Evolutionary conservation across 2,888 invertebrate genomes (phyloP).

Genomic region (Drosophila gaucha): DNA sequence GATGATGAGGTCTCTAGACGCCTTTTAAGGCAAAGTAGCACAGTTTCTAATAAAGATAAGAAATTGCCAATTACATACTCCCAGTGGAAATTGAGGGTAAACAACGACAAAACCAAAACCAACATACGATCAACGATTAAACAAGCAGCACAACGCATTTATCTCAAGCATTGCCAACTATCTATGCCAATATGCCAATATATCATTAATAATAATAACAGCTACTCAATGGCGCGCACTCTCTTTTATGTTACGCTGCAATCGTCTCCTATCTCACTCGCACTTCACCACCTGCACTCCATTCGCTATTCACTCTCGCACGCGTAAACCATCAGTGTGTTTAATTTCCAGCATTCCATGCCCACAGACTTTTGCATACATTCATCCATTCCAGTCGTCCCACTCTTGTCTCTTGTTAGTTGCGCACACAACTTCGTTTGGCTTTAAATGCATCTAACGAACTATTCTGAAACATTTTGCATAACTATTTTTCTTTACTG

Average conservation of each 20-base stretch:
- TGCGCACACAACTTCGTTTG: conserved; percentile 28
- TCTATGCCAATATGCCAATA: conserved; percentile 8
- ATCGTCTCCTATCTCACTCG: conserved; percentile 14
- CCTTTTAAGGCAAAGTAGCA: conserved; percentile 84
- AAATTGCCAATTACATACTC: conserved; percentile 87
- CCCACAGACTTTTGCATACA: not conserved
- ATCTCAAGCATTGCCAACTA: conserved; percentile 20
- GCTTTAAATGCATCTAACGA: conserved; percentile 18
- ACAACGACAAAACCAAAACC: conserved; percentile 48
- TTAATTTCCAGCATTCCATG: conserved; percentile 16
- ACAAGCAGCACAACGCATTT: conserved; percentile 32
- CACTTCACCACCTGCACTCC: not conserved
- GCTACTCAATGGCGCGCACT: conserved; percentile 25
- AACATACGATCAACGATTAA: conserved; percentile 34
- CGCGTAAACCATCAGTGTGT: conserved; percentile 3
- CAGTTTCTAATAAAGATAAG: conserved; percentile 84
- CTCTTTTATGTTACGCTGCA: conserved; percentile 8
- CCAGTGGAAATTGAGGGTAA: conserved; percentile 88
- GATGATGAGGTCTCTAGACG: conserved; percentile 86
- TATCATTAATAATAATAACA: conserved; percentile 14
- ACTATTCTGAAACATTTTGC: too few species aligned
- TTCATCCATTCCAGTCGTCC: not conserved
- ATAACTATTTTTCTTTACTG: too few species aligned
- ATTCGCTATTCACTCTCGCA: conserved; percentile 5
- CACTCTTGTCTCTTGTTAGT: conserved; percentile 5